A percentile compares a stretch with the other conserved stretches of the same genome.
These are phyloP conservation scores for Acanthococcus lagerstroemiae DNA, from an alignment of 2,888 invertebrate genomes.

Conservation along the genomic window DNA sequence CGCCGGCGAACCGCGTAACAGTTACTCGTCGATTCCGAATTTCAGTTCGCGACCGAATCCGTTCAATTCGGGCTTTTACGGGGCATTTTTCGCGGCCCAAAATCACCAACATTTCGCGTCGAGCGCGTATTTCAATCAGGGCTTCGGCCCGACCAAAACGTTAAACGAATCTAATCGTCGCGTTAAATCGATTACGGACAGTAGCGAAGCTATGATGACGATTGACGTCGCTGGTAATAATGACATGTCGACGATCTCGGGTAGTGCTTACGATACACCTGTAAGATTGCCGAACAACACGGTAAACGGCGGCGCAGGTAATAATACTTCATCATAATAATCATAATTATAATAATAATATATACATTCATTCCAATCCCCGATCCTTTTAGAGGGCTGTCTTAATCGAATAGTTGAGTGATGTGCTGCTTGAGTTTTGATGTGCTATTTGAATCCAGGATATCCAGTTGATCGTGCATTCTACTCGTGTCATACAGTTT, in stretches of 20 bases:
- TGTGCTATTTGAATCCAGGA: no score
- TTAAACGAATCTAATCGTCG: conserved; percentile 80
- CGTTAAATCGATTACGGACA: conserved; percentile 46
- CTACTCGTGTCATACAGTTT: no score
- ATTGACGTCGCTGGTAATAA: conserved; percentile 42
- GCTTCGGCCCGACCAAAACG: conserved; percentile 77
- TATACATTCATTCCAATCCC: no score
- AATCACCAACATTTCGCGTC: conserved; percentile 41
- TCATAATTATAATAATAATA: no score
- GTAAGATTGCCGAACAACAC: conserved; percentile 2
- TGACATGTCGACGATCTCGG: conserved; percentile 38
- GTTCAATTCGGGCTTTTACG: conserved; percentile 78
- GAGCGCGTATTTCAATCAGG: conserved; percentile 45
- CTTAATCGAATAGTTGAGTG: no score
- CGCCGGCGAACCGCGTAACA: conserved; percentile 90
- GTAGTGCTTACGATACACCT: conserved; percentile 19
- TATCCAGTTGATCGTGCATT: no score
- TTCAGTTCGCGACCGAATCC: conserved; percentile 68
- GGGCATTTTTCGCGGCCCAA: conserved; percentile 61
- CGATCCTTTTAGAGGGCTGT: no score
- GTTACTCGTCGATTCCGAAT: conserved; percentile 71
- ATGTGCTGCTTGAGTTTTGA: no score
- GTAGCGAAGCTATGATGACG: conserved; percentile 44
- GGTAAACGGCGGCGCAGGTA: conserved; percentile 14
- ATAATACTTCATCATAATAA: no score